These are phyloP conservation scores for Aphodius granarius DNA, from an alignment of 2,888 invertebrate genomes.

Conservation along the genomic window DNA sequence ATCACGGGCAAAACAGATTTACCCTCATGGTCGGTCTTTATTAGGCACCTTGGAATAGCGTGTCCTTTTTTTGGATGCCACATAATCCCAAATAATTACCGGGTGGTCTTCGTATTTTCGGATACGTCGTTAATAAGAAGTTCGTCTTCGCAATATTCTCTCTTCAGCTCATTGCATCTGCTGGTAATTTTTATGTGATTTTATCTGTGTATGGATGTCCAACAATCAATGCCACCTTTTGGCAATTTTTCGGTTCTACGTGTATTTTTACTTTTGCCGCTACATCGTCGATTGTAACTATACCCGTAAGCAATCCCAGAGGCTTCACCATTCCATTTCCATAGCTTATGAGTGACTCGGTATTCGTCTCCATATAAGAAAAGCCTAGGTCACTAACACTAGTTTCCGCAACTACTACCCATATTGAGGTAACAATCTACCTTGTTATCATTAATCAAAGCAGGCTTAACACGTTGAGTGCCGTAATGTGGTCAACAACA, in stretches of 20 bases:
- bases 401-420: slow-evolving; percentile 23
- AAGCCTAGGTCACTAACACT: slow-evolving; percentile 13
- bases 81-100: slow-evolving; percentile 12
- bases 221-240: slow-evolving; percentile 33
- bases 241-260: slow-evolving; percentile 33
- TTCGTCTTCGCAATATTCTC: slow-evolving; percentile 22
- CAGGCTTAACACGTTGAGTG: too few relatives aligned
- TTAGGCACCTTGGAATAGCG: slow-evolving; percentile 28
- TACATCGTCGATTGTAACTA: slow-evolving; percentile 19
- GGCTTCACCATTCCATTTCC: slow-evolving; percentile 30
- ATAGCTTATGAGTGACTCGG: slow-evolving; percentile 31
- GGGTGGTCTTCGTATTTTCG: slow-evolving; percentile 7
- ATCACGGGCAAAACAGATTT: slow-evolving; percentile 24
- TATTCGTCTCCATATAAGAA: slow-evolving; percentile 23
- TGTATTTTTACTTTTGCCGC: slow-evolving; percentile 24
- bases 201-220: slow-evolving; percentile 37
- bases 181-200: slow-evolving; percentile 31
- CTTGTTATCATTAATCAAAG: slow-evolving; percentile 15
- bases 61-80: slow-evolving; percentile 17
- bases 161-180: slow-evolving; percentile 24
- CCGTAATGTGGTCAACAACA: too few relatives aligned
- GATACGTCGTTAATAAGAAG: slow-evolving; percentile 14
- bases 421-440: slow-evolving; percentile 17
- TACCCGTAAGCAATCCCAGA: slow-evolving; percentile 20
- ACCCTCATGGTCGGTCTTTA: slow-evolving; percentile 28